Percentiles rank a stretch among this genome's conserved stretches.
These are phyloP conservation scores for Oncorhynchus clarkii DNA, from an alignment of 2,113 vertebrate species.

Conservation along the genomic window DNA sequence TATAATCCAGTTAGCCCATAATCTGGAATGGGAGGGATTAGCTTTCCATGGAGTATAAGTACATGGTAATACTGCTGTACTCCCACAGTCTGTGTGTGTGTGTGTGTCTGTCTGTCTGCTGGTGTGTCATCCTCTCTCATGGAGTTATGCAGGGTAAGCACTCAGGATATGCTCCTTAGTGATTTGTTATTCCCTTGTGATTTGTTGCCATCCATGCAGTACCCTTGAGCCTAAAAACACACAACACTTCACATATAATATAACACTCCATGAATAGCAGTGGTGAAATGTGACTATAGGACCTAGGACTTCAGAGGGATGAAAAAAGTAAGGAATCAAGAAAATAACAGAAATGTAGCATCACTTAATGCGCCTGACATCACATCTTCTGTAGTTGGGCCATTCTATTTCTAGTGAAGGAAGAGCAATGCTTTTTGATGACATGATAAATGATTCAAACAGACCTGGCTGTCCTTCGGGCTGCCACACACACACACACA, in stretches of 20 bases:
- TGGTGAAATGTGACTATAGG: too few species aligned
- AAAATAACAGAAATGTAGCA: too few species aligned
- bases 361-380: too few species aligned
- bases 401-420: too few species aligned
- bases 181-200: conserved; percentile 30
- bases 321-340: too few species aligned
- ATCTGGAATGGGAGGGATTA: conserved; percentile 47
- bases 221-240: conserved; percentile 42
- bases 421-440: too few species aligned
- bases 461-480: too few species aligned
- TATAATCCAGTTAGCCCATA: conserved; percentile 50
- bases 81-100: background rate
- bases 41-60: conserved; percentile 17
- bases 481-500: too few species aligned
- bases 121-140: background rate
- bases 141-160: conserved; percentile 28
- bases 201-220: conserved; percentile 41
- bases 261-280: background rate
- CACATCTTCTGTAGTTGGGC: too few species aligned
- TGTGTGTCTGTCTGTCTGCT: background rate
- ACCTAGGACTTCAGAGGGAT: too few species aligned
- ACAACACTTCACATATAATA: conserved; percentile 20
- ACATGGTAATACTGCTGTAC: conserved; percentile 18
- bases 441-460: too few species aligned
- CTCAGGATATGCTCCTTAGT: conserved; percentile 13